Conservation (phyloP, 2,888 invertebrate genomes). For the Sinopyrophorus schimmeli region DNA sequence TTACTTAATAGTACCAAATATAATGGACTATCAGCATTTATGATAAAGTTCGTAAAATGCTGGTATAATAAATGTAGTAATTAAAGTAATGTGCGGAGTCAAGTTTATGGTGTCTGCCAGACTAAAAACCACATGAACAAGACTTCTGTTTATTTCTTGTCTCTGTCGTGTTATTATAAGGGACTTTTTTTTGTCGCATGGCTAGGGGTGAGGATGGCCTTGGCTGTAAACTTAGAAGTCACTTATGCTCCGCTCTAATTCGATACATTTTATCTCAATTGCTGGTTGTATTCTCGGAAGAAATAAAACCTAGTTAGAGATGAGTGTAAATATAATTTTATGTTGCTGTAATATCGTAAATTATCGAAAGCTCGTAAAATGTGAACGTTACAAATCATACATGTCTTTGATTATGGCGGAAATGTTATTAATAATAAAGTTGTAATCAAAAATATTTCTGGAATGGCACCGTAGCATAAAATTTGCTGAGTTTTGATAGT, state of each 20-base stretch:
- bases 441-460: background rate
- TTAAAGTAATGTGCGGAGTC: slow-evolving; percentile 4
- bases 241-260: slow-evolving; percentile 3
- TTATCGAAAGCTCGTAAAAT: background rate
- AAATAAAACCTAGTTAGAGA: background rate
- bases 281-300: slow-evolving; percentile 1
- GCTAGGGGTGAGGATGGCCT: slow-evolving; percentile 1
- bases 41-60: slow-evolving; percentile 6
- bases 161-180: background rate
- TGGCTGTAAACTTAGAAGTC: background rate
- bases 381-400: too few relatives aligned
- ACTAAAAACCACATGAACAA: slow-evolving; percentile 1
- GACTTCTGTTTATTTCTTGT: slow-evolving; percentile 5
- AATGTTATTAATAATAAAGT: background rate
- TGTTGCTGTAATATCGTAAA: background rate
- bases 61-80: slow-evolving; percentile 10
- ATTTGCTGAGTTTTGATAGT: background rate
- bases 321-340: slow-evolving; percentile 6
- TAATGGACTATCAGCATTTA: background rate
- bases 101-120: slow-evolving; percentile 9
- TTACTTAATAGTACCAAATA: too few relatives aligned
- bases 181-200: slow-evolving; percentile 2
- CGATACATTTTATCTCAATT: slow-evolving; percentile 2
- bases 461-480: too few relatives aligned
- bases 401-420: background rate